Evolutionary conservation across 2,888 invertebrate genomes (phyloP).

Genomic region (Eristalis intricaria): DNA sequence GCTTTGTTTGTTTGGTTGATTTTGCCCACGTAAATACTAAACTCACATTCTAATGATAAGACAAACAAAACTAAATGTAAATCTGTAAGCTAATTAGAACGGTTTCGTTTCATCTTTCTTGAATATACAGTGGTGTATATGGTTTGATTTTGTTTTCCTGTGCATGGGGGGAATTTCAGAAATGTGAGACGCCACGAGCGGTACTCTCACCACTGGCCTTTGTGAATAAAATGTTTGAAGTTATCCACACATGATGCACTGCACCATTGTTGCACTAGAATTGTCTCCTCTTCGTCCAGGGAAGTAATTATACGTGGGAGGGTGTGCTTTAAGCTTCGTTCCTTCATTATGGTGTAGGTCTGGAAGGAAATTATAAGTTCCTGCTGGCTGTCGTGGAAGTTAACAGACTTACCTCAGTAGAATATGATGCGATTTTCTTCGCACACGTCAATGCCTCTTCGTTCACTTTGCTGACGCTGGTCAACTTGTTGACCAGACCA

Average conservation of each 20-base stretch:
- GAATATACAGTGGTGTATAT: constrained; percentile 10
- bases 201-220: constrained; percentile 73
- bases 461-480: constrained; percentile 89
- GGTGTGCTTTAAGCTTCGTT: constrained; percentile 73
- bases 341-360: constrained; percentile 77
- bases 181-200: neutral
- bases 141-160: neutral
- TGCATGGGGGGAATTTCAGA: constrained; percentile 2
- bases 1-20: neutral
- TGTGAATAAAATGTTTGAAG: constrained; percentile 77
- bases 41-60: constrained; percentile 19
- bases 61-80: constrained; percentile 10
- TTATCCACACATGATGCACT: constrained; percentile 78
- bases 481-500: constrained; percentile 90
- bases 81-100: constrained; percentile 20
- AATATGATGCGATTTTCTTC: constrained; percentile 87
- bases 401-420: constrained; percentile 85
- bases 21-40: constrained; percentile 4
- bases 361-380: constrained; percentile 60
- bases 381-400: neutral
- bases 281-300: constrained; percentile 79
- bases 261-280: constrained; percentile 79
- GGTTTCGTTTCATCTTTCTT: neutral
- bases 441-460: constrained; percentile 87
- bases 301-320: constrained; percentile 74